Evolutionary conservation across 2,797 vertebrate genomes (phyloP), one percentile per base, ranked within the genome.

Genomic region (Oceanodroma leucorhoa): DNA sequence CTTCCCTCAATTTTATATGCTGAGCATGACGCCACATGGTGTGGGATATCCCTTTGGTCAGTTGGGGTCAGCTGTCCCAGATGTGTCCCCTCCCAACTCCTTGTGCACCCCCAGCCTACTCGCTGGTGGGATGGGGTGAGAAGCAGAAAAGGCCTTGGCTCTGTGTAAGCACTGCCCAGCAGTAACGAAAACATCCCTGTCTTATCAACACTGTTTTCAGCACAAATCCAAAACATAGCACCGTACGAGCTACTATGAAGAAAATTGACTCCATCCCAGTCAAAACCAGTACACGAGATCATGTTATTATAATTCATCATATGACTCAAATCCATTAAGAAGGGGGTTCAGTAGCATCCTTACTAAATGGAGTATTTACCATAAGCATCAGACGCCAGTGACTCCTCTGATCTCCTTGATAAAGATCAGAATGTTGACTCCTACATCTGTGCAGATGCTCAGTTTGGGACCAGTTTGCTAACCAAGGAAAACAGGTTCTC

Each of bases 51-150:
- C 17, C 43, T 83, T 20, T 16, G 61, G 29, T 36, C 57, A 62
- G 23, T 0, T 43, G 41, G 14, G 19, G 9, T 76, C 57, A 64
- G 41, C 55, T 75, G 16, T 58, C 32, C 48, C 6, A 0, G 5
- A 29, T 64, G 12, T 70, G 38, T 60, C 40, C 22, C 22, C 19
- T 82, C 18, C 45, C 57, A 36, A 1, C 11, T 2, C 15, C 7
- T 29, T n/a, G 12, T 24, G 7, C 40, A 8, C 22, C 23, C 11
- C 29, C 36, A 61, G n/a, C 14, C 10, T 53, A 2, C 17, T 67
- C 0, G 0, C n/a, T 77, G 69, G 36, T 13, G 13, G 38, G 9
- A 2, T 9, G 3, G 23, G 0, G 0, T 46, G 34, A 82, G 30
- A 50, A 85, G n/a, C 64, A 90, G n/a, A 65, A 19, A 16, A 53